Conservation (phyloP, 2,797 vertebrate genomes). For the Pangasius larnaudii region DNA sequence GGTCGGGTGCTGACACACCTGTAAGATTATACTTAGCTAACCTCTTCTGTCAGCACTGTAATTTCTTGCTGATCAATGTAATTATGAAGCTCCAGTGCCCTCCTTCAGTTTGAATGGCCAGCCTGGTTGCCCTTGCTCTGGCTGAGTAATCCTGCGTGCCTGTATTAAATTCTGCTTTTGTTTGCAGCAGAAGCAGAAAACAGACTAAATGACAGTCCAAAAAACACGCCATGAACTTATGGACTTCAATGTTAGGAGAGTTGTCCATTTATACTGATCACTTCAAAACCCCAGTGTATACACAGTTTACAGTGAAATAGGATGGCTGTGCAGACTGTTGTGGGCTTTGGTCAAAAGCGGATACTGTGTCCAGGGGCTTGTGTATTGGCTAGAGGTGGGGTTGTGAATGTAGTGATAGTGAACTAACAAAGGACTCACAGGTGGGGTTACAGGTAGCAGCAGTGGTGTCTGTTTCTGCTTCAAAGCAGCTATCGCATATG, state of each 20-base stretch:
- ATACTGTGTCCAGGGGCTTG: background rate
- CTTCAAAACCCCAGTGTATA: background rate
- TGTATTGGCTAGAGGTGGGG: conserved; percentile 27
- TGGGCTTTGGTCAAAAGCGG: conserved; percentile 1
- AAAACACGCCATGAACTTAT: background rate
- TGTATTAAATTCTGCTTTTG: conserved; percentile 45
- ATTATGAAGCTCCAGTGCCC: conserved; percentile 74
- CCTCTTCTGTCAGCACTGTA: conserved; percentile 74
- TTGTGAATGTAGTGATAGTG: conserved; percentile 20
- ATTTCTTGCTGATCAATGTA: conserved; percentile 80
- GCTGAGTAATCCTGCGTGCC: conserved; percentile 42
- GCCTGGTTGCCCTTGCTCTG: conserved; percentile 36
- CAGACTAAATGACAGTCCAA: background rate
- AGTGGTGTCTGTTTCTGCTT: conserved; percentile 52
- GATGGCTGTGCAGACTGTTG: background rate
- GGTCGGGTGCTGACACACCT: conserved; percentile 68
- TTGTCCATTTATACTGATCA: background rate
- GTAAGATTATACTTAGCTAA: conserved; percentile 73
- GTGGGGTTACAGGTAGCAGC: background rate
- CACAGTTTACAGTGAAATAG: background rate
- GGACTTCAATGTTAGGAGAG: background rate
- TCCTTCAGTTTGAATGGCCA: conserved; percentile 64
- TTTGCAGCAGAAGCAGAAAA: conserved; percentile 36
- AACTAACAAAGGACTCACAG: conserved; percentile 13
- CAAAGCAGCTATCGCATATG: conserved; percentile 56